phyloP scores from a whole-genome alignment of 1,140 invertebrate species.

The Halictus rubicundus region DNA sequence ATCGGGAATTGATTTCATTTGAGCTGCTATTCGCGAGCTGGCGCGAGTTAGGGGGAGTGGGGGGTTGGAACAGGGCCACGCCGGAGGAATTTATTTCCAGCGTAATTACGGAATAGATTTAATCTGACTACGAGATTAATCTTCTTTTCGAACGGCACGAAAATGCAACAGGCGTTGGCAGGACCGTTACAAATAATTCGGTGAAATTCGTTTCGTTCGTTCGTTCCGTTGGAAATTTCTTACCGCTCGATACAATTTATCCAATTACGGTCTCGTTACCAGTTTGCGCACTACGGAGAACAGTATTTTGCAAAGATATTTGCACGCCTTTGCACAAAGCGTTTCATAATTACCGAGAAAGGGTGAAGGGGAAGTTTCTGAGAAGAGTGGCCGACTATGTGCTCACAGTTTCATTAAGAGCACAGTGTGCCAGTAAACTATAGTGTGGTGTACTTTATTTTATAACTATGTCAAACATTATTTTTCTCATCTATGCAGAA shows the following conservation, averaged over 20 bases:
- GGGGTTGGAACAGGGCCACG: not conserved
- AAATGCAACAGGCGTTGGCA: slow-evolving; percentile 45
- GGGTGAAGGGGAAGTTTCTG: too few relatives aligned
- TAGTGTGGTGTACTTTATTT: too few relatives aligned
- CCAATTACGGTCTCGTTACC: not conserved
- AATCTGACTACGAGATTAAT: slow-evolving; percentile 46
- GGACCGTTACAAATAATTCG: slow-evolving; percentile 29
- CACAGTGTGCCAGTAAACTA: too few relatives aligned
- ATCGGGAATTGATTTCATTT: slow-evolving; percentile 46
- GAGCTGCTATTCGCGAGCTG: too few relatives aligned
- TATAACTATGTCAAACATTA: too few relatives aligned
- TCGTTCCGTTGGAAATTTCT: slow-evolving; percentile 36
- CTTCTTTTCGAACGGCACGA: slow-evolving; percentile 36
- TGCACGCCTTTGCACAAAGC: too few relatives aligned
- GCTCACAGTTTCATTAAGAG: too few relatives aligned
- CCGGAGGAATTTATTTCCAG: slow-evolving; percentile 30
- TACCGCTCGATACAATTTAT: slow-evolving; percentile 3
- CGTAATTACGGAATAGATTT: slow-evolving; percentile 44
- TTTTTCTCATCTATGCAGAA: too few relatives aligned
- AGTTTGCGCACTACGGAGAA: too few relatives aligned
- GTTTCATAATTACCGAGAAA: too few relatives aligned
- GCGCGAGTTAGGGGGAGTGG: not conserved
- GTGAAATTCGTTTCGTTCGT: slow-evolving; percentile 27
- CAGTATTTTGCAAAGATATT: too few relatives aligned
- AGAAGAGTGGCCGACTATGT: too few relatives aligned